Evolutionary conservation across 2,888 invertebrate genomes (phyloP).

Genomic region (Heliconius ethilla): DNA sequence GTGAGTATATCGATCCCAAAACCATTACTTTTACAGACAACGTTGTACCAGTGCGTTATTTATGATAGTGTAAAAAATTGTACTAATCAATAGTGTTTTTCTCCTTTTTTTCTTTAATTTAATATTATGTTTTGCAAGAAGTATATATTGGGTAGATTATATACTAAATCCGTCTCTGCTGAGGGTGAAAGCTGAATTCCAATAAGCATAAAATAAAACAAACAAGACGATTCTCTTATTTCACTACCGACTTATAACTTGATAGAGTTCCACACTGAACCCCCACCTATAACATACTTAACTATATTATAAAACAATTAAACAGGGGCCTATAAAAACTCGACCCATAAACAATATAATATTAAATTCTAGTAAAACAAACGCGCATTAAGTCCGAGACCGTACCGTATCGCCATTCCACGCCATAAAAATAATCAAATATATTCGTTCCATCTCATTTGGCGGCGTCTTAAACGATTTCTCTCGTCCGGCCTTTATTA

Average conservation of each 20-base stretch:
- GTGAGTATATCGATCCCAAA: too few relatives aligned
- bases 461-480: slow-evolving; percentile 81
- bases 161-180: background rate
- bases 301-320: slow-evolving; percentile 47
- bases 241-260: background rate
- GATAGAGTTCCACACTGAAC: background rate
- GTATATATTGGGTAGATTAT: background rate
- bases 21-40: too few relatives aligned
- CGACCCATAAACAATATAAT: slow-evolving; percentile 61
- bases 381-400: slow-evolving; percentile 72
- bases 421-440: slow-evolving; percentile 82
- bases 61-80: too few relatives aligned
- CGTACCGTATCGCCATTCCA: slow-evolving; percentile 77
- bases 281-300: background rate
- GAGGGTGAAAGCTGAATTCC: background rate
- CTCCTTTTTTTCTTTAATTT: too few relatives aligned
- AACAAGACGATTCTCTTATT: background rate
- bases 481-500: slow-evolving; percentile 82
- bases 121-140: background rate
- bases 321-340: slow-evolving; percentile 57
- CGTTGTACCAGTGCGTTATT: too few relatives aligned
- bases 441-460: slow-evolving; percentile 82
- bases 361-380: slow-evolving; percentile 77
- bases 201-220: background rate
- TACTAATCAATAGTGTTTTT: too few relatives aligned